Evolutionary conservation across 1,140 invertebrate genomes (phyloP), one percentile per base, ranked within the genome.

Genomic region (Calliopsis andreniformis): DNA sequence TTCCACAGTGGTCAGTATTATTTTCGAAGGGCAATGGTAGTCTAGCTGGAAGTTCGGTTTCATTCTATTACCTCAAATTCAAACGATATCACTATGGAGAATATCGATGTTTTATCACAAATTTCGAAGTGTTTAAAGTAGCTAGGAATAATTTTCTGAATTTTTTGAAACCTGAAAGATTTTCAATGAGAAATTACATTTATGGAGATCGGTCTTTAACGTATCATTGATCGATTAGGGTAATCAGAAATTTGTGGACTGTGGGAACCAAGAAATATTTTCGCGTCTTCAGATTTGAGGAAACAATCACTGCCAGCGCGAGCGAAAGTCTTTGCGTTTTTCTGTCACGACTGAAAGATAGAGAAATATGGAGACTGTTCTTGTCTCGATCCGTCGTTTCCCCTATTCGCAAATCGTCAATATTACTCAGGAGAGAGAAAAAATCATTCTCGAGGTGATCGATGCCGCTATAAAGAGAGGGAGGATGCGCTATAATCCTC

Each of bases 281-380:
- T 56, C 16, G 42, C 69, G 20, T 32, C 6, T 58, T 51, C 7
- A 45, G 51, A n/a, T 23, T 20, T 14, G 43, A 59, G 32, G 47
- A 59, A 62, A 66, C 58, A 63, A 80, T 59, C 84, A 85, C 83
- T 85, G 76, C 84, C 80, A 80, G 61, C 51, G 45, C 68, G 42
- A 76, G 49, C 43, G 25, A 35, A 67, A 82, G 16, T 51, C 51
- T 45, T 76, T 53, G 61, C 47, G 42, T 80, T 67, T 51, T 71
- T 1, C 25, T 10, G 3, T 53, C 45, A 59, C 42, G 68, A 80
- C 63, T 82, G 62, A 79, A 67, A 35, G 7, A 69, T 55, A 79
- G 62, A 35, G 7, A 69, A 49, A 53, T 35, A 23, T 30, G 28
- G 4, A n/a, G 25, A 32, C 6, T 16, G 62, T 58, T n/a, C 10